Evolutionary conservation across 2,888 invertebrate genomes (phyloP), one percentile per base, ranked within the genome.

Genomic region (Parasteatoda lunata): DNA sequence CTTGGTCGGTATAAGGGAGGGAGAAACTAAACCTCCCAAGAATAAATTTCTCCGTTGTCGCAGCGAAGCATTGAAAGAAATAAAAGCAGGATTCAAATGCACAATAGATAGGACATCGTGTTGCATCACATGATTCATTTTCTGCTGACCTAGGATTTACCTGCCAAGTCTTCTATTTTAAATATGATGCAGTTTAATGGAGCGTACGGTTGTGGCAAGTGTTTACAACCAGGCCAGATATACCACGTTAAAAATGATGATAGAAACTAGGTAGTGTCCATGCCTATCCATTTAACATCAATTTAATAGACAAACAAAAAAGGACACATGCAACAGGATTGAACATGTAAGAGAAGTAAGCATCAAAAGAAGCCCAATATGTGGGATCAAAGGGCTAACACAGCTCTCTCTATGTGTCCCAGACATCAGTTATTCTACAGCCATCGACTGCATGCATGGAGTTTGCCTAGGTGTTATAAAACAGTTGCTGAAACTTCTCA

Each of bases 111-210:
- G 30, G 30, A 30, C 2, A 30, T 30, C 30, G 30, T 30, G 30
- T 30, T 30, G 30, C 30, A 30, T 30, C 30, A 30, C 30, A 30
- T 1, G 30, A 30, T 30, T 30, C 30, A 30, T 30, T 30, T 30
- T 30, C 1, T 30, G 30, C 30, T 30, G 2, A 30, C 30, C 30
- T 30, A 30, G 30, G 30, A 30, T 30, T 30, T 30, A 30, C 30
- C 30, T 30, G 30, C 30, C 30, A 30, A 30, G 30, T 30, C 30
- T 30, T 30, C 30, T 30, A 30, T 30, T 64, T 5, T 64, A 6
- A 64, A 5, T 64, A 64, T 64, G 64, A 64, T 64, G 4, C 64
- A 64, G 64, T 64, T 64, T 64, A 64, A 64, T 64, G 64, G 64
- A 64, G 13, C 64, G 5, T 4, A 64, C 15, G 64, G 64, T 13